Evolutionary conservation across 2,888 invertebrate genomes (phyloP), one percentile per base, ranked within the genome.

Genomic region (Eurois occulta): DNA sequence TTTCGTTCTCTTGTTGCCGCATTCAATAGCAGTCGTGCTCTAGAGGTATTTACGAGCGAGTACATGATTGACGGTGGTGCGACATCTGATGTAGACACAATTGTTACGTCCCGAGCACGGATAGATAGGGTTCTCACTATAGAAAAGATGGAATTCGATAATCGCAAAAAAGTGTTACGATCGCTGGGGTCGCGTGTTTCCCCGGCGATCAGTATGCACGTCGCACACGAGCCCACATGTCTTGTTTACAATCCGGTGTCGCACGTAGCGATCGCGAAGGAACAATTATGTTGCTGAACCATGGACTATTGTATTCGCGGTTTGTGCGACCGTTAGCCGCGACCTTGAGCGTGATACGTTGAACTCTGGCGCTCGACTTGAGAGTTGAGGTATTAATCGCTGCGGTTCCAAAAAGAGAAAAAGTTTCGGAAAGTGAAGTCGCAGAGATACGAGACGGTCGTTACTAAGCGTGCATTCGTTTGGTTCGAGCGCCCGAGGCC

Each of bases 401-500:
- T 77, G 85, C 85, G 91, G 91, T 92, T 91, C 92, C 93, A 93
- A 94, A 92, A 90, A 70, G 72, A 86, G 87, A 87, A 86, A 90
- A 90, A 89, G 85, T 83, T 86, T 91, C 81, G 89, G 82, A 93
- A 93, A 94, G 91, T 91, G 90, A 92, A 93, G 93, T 93, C 93
- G 91, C 92, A 90, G 91, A 92, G 91, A 92, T 93, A 93, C 92
- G 91, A 91, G 91, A 89, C 89, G 91, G 93, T 93, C 92, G 95
- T 95, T 95, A 93, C 95, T 93, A 93, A 94, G 94, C 94, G 94
- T 84, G 87, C 89, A 86, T 95, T 95, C 95, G 94, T 94, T 95
- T 94, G 92, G 94, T 93, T 92, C 91, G 91, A 94, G 92, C 94
- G 95, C 96, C 95, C 90, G 93, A 92, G 96, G 96, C 94, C 95